Evolutionary conservation across 2,888 invertebrate genomes (phyloP), one percentile per base, ranked within the genome.

Genomic region (Caenorhabditis becei): DNA sequence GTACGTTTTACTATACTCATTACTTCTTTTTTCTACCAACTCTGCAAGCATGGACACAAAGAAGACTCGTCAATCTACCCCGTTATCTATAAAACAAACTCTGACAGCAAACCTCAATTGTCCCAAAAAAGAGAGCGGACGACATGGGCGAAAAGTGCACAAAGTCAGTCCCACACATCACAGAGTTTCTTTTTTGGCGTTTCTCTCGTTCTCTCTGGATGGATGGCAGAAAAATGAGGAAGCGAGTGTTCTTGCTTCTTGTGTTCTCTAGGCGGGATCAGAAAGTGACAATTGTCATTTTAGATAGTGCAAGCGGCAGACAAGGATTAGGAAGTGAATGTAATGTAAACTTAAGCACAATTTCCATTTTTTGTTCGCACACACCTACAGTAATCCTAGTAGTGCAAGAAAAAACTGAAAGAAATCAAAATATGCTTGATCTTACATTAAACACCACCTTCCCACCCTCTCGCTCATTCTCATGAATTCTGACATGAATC

Each of bases 401-500:
- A 11, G 14, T 7, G 14, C 41, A 11, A 41, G 41, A 20, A 18
- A 3, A 53, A 24, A 18, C 47, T 47, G 20, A n/a, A 20, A 20
- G 18, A 20, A 62, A 18, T 4, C 41, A 59, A 24, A 59, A 41
- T 7, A 58, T 32, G 16, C 47, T 56, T 65, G 65, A 72, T 72
- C 63, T 72, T 49, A 41, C 41, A 41, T 14, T 41, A 63, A 56
- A 63, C 49, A 44, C 54, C 62, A 62, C 47, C 4, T 32, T 62
- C 18, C 62, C 71, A 53, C 71, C 71, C 47, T 71, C 62, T 47
- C 72, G n/a, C 24, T 16, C 23, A 53, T 53, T 49, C 63, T 24
- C 37, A 24, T 35, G 61, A 70, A 41, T 63, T 71, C 41, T 62
- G 61, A 61, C 62, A 32, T 63, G 62, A 62, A 65, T 65, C 72